Conservation (phyloP, 1,140 invertebrate species). For the Ceratitis capitata region DNA sequence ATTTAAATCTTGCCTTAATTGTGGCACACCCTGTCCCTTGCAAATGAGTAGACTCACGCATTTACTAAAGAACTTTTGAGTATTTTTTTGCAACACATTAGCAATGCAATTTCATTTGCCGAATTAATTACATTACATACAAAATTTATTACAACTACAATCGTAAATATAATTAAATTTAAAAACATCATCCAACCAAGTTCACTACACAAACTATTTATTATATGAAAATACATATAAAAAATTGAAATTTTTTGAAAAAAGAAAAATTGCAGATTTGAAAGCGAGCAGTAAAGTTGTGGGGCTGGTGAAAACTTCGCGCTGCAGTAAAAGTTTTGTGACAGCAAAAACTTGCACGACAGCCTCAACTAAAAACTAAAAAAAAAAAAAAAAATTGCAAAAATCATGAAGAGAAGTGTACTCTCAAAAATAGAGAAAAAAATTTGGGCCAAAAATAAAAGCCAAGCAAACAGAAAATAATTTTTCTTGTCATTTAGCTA, state of each 20-base stretch:
- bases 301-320: not conserved
- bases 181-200: not conserved
- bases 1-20: too few species aligned
- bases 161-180: not conserved
- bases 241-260: not conserved
- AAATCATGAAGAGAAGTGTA: too few species aligned
- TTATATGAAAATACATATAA: too few species aligned
- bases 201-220: not conserved
- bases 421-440: not conserved
- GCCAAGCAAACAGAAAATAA: not conserved
- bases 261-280: not conserved
- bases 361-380: not conserved
- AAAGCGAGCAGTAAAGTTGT: not conserved
- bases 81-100: too few species aligned
- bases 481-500: conserved; percentile 42
- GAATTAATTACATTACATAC: too few species aligned
- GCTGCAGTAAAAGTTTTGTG: conserved; percentile 13
- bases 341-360: not conserved
- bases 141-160: too few species aligned
- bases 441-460: not conserved
- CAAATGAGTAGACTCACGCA: too few species aligned
- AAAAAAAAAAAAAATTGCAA: conserved; percentile 16
- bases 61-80: too few species aligned
- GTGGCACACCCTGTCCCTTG: too few species aligned
- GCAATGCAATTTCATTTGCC: too few species aligned